These are phyloP conservation scores for Rhagologus leucostigma DNA, from an alignment of 2,113 vertebrate species.

Conservation along the genomic window DNA sequence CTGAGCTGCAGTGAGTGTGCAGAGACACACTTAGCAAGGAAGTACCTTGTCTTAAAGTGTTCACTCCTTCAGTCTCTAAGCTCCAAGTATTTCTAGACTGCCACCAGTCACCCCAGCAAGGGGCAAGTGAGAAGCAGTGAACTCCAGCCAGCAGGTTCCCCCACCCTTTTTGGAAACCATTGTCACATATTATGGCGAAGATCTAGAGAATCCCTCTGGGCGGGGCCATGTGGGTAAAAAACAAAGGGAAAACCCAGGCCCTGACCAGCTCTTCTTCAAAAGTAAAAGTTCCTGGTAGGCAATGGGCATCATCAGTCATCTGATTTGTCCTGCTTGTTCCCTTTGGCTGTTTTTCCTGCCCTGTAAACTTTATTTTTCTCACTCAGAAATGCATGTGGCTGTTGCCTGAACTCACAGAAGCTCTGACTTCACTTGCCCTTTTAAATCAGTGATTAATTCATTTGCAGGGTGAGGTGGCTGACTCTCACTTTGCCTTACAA, in stretches of 20 bases:
- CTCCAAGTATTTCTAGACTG: neutral
- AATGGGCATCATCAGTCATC: neutral
- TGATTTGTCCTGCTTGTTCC: neutral
- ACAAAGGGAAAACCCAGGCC: neutral
- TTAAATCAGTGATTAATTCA: conserved; percentile 7
- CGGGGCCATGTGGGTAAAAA: neutral
- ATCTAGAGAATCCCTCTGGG: neutral
- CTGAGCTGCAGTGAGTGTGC: neutral
- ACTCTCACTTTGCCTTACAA: conserved; percentile 12
- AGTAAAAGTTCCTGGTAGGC: neutral
- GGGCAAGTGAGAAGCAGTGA: neutral
- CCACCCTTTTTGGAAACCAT: neutral
- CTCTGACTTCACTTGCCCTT: neutral
- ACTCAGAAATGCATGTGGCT: neutral
- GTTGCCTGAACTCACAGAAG: neutral
- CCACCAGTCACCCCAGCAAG: neutral
- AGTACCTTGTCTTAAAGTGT: neutral
- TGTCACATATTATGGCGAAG: neutral
- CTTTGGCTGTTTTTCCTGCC: neutral
- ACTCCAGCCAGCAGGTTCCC: neutral
- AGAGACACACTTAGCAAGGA: neutral
- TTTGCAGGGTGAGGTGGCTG: neutral
- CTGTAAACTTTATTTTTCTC: neutral
- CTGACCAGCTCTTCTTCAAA: neutral
- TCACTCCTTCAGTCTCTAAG: neutral